phyloP scores from a whole-genome alignment of 2,113 vertebrate species.

The Daphoenositta chrysoptera region DNA sequence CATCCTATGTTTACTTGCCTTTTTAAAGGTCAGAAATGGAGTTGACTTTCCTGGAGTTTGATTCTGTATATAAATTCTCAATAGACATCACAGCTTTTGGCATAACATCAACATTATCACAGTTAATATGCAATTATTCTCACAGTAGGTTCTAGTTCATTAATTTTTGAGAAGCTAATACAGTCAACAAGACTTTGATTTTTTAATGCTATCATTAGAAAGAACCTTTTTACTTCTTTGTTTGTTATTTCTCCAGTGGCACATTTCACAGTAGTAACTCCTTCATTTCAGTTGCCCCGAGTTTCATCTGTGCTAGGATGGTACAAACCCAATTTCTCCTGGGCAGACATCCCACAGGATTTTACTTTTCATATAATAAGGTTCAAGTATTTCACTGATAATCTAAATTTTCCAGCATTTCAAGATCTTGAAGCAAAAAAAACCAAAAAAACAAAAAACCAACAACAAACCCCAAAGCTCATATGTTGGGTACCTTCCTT shows the following conservation, averaged over 20 bases:
- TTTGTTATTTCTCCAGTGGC: neutral
- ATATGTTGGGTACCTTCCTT: rapidly evolving
- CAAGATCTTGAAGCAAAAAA: neutral
- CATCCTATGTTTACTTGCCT: neutral
- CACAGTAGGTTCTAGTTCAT: constrained; percentile 8
- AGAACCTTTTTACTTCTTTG: neutral
- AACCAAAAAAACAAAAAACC: neutral
- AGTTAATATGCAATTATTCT: constrained; percentile 27
- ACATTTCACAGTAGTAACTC: neutral
- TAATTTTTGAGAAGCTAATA: constrained; percentile 1
- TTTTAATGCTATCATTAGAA: constrained; percentile 17
- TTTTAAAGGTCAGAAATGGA: neutral
- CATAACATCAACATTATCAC: neutral
- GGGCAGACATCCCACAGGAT: neutral
- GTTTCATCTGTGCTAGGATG: neutral
- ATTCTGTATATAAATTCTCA: neutral
- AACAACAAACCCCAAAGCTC: too few relatives aligned
- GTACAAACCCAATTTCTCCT: neutral
- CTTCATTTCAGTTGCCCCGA: neutral
- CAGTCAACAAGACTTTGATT: neutral
- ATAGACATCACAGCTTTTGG: neutral
- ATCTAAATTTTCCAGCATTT: neutral
- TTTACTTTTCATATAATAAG: neutral
- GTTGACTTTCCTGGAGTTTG: neutral
- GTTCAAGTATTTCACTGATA: neutral